Evolutionary conservation across 1,140 invertebrate genomes (phyloP).

Genomic region (Ganaspis sp.): DNA sequence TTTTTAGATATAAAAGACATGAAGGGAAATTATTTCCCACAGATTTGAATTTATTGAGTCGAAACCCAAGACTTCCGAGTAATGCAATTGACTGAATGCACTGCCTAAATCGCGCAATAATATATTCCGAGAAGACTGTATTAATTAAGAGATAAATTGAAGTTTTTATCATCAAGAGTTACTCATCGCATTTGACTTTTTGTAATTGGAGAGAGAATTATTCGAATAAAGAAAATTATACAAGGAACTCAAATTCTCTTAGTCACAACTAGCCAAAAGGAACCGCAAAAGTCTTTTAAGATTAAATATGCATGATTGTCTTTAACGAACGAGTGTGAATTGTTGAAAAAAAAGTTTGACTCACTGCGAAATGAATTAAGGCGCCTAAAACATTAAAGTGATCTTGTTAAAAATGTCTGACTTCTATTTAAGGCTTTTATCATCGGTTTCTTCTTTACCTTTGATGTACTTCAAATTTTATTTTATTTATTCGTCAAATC

Average conservation of each 20-base stretch:
- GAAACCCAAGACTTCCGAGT: conserved; percentile 5
- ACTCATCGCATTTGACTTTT: conserved; percentile 3
- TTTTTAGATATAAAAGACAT: conserved; percentile 40
- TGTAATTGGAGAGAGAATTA: conserved; percentile 4
- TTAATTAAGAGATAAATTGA: conserved; percentile 19
- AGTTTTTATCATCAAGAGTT: conserved; percentile 17
- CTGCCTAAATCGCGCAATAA: neutral
- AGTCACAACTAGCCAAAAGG: neutral
- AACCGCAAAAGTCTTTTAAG: neutral
- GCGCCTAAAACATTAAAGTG: neutral
- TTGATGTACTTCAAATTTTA: conserved; percentile 14
- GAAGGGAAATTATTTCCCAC: conserved; percentile 41
- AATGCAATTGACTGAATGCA: conserved; percentile 30
- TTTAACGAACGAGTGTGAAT: conserved; percentile 6
- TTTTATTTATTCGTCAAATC: too few relatives aligned
- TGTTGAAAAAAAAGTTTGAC: conserved; percentile 19
- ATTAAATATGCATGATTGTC: conserved; percentile 29
- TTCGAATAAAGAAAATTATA: neutral
- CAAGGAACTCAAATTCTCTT: neutral
- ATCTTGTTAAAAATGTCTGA: neutral
- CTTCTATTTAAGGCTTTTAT: neutral
- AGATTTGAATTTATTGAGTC: conserved; percentile 49
- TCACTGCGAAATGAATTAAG: neutral
- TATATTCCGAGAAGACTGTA: neutral
- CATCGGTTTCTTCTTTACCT: neutral